A percentile compares a stretch with the other conserved stretches of the same genome.
Evolutionary conservation across 2,113 vertebrate species (phyloP).

Genomic region (Percopsis transmontana): DNA sequence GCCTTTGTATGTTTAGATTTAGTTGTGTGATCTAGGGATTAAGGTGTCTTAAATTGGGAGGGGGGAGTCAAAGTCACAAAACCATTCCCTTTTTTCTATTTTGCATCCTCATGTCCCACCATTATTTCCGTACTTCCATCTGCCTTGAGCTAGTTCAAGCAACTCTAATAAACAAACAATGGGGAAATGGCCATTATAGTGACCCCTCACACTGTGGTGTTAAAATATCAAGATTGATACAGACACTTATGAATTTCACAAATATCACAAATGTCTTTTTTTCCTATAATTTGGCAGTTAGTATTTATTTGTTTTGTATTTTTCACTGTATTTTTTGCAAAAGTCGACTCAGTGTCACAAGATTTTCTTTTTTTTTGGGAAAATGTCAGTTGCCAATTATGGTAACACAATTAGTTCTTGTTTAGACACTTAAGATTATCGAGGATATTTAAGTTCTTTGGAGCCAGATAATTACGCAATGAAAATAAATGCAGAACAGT

Average conservation of each 20-base stretch:
- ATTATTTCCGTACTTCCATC: conserved; percentile 53
- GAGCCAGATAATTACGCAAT: too few relatives aligned
- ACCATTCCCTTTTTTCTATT: conserved; percentile 18
- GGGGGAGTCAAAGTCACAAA: neutral
- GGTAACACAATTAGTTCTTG: neutral
- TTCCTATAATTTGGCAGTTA: too few relatives aligned
- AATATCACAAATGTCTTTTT: too few relatives aligned
- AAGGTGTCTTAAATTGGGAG: conserved; percentile 47
- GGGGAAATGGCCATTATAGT: too few relatives aligned
- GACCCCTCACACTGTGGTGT: too few relatives aligned
- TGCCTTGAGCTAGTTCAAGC: conserved; percentile 45
- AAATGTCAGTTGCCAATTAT: neutral
- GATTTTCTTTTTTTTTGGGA: neutral
- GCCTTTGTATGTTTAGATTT: conserved; percentile 59
- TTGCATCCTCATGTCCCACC: conserved; percentile 41
- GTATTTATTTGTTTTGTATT: too few relatives aligned
- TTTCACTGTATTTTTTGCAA: too few relatives aligned
- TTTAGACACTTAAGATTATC: too few relatives aligned
- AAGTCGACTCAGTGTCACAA: neutral
- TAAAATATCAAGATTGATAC: too few relatives aligned
- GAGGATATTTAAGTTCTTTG: too few relatives aligned
- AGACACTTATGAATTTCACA: too few relatives aligned
- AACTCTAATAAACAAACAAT: conserved; percentile 21
- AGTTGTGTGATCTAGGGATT: conserved; percentile 55
- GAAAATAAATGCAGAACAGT: too few relatives aligned